Evolutionary conservation across 2,113 vertebrate genomes (phyloP), one percentile per base, ranked within the genome.

Genomic region (Petromus typicus): DNA sequence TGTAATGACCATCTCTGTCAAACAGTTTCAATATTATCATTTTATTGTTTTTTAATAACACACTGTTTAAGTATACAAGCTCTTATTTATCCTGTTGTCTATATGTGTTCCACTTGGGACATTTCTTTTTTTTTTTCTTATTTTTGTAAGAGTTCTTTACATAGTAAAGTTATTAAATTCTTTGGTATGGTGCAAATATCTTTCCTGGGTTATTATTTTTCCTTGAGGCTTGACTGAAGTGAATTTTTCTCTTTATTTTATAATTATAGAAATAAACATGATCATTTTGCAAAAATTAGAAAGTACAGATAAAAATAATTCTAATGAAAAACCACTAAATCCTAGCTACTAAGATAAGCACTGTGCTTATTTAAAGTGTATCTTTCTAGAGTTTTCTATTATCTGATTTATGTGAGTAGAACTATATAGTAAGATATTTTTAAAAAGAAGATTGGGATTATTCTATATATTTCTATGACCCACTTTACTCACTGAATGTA

Each of bases 381-480:
- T 73, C 80, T 89, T 95, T 84, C 56, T 83, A 83, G 45, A 83
- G 34, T 84, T 93, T 97, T 34, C 86, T 94, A 16, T 85, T 88
- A 93, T 30, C 9, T 7, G 7, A 37, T 90, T n/a, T 80, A 54
- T 66, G n/a, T 69, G 54, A 59, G 48, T 64, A 86, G 59, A 37
- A 40, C 34, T 51, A 20, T 79, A 75, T 43, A 37, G 61, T 82
- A 40, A 64, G 85, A 87, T 84, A 88, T 89, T 66, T 91, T 48
- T 57, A 17, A 57, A 67, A 86, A 67, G 25, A 63, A 88, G 93
- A 66, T 64, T 89, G 40, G 67, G 32, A 83, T 94, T 67, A 61
- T 67, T 86, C 25, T 64, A 7, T 73, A 30, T 93, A 66, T 79
- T 94, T 87, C 86, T 93, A 23, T 95, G 93, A 84, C 86, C 51